Percentiles rank a stretch among this genome's conserved stretches.
Conservation (phyloP, 2,113 vertebrate genomes). For the Proterorhinus semilunaris region DNA sequence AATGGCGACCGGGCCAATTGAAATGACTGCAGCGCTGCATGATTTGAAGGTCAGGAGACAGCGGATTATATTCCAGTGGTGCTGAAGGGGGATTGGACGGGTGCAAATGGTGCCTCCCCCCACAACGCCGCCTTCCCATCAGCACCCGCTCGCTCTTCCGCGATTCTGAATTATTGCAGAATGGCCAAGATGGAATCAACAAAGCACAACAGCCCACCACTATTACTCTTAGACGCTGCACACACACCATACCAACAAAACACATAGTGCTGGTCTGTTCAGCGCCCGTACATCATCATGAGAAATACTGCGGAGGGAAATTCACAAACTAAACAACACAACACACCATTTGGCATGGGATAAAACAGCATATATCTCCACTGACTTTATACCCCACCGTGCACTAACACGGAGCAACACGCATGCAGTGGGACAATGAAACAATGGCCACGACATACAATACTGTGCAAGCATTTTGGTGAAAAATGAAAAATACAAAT, state of each 20-base stretch:
- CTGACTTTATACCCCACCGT: constrained; percentile 10
- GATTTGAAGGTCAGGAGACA: constrained; percentile 84
- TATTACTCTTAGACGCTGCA: constrained; percentile 63
- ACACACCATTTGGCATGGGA: background rate
- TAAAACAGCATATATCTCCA: constrained; percentile 8
- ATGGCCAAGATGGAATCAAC: constrained; percentile 73
- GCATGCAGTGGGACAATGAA: background rate
- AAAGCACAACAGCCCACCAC: constrained; percentile 56
- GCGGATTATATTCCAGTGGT: constrained; percentile 80
- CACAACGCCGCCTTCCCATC: constrained; percentile 15
- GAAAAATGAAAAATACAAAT: too few relatives aligned
- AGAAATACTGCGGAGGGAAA: constrained; percentile 50
- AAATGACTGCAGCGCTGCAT: constrained; percentile 79
- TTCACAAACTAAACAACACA: constrained; percentile 41
- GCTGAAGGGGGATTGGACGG: constrained; percentile 69
- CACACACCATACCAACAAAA: constrained; percentile 32
- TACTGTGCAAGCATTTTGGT: too few relatives aligned
- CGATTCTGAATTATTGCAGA: constrained; percentile 70
- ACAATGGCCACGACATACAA: background rate
- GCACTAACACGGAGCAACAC: constrained; percentile 2
- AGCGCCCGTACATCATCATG: constrained; percentile 43
- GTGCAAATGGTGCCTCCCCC: constrained; percentile 66
- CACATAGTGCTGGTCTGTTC: constrained; percentile 32
- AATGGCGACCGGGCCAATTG: constrained; percentile 79
- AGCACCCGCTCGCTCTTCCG: constrained; percentile 2